phyloP scores from a whole-genome alignment of 1,140 invertebrate genomes.

The Bombus fervidus region DNA sequence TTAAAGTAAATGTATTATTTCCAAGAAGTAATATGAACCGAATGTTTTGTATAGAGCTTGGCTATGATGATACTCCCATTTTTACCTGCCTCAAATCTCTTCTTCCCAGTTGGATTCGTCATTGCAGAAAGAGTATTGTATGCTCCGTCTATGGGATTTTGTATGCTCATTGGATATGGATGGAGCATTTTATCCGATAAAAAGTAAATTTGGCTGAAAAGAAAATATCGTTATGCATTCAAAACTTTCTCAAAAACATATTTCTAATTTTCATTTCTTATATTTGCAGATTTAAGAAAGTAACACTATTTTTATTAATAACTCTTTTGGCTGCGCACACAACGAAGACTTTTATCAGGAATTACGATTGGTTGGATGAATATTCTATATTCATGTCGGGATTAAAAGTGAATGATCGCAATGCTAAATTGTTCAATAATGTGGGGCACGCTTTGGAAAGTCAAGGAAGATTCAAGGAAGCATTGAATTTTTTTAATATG shows the following conservation, averaged over 20 bases:
- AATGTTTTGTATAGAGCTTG: slow-evolving; percentile 86
- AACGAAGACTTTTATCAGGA: slow-evolving; percentile 92
- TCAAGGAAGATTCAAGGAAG: slow-evolving; percentile 91
- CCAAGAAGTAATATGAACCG: not conserved
- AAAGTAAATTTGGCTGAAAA: slow-evolving; percentile 75
- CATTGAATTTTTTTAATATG: slow-evolving; percentile 95
- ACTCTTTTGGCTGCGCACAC: slow-evolving; percentile 89
- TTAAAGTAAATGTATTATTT: not conserved
- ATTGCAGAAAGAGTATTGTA: slow-evolving; percentile 97
- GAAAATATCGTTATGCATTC: not conserved
- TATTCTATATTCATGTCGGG: slow-evolving; percentile 96
- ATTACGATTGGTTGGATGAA: slow-evolving; percentile 96
- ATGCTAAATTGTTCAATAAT: slow-evolving; percentile 98
- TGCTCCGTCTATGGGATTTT: slow-evolving; percentile 98
- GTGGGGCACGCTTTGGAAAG: slow-evolving; percentile 97
- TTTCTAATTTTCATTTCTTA: not conserved
- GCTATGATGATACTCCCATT: slow-evolving; percentile 95
- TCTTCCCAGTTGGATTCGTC: slow-evolving; percentile 98
- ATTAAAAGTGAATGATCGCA: slow-evolving; percentile 93
- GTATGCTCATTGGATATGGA: slow-evolving; percentile 94
- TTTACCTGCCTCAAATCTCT: slow-evolving; percentile 97
- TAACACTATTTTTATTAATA: slow-evolving; percentile 85
- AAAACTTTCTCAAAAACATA: not conserved
- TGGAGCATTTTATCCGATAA: slow-evolving; percentile 83
- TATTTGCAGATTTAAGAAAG: slow-evolving; percentile 82